Percentiles rank a stretch among this genome's conserved stretches.
Conservation (phyloP, 1,140 invertebrate species). For the Piezodorus guildinii region DNA sequence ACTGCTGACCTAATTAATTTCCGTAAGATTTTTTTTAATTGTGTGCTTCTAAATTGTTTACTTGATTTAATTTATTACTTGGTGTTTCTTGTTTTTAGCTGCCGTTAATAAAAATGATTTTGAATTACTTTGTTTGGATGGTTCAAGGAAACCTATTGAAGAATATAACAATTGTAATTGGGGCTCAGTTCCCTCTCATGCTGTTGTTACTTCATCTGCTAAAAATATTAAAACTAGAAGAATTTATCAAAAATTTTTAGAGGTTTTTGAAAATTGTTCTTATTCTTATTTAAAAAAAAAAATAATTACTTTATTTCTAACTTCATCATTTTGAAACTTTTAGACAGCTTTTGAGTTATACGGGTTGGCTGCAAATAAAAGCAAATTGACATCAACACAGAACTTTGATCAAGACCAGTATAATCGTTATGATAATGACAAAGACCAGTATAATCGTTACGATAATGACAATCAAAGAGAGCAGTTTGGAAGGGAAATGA, state of each 20-base stretch:
- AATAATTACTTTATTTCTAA: neutral
- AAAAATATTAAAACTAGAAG: constrained; percentile 45
- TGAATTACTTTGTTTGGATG: constrained; percentile 78
- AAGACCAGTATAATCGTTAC: neutral
- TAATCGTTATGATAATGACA: neutral
- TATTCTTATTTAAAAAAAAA: neutral
- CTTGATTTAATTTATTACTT: neutral
- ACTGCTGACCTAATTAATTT: constrained; percentile 43
- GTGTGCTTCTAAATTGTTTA: neutral
- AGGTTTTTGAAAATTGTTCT: constrained; percentile 19
- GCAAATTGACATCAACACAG: neutral
- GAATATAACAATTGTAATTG: constrained; percentile 75
- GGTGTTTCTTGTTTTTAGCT: constrained; percentile 30
- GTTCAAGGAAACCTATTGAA: constrained; percentile 51
- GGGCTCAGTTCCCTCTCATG: constrained; percentile 74
- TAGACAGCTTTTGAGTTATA: constrained; percentile 41
- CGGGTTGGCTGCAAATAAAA: constrained; percentile 11
- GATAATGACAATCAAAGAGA: constrained; percentile 10
- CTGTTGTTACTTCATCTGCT: constrained; percentile 75
- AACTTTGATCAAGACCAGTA: neutral
- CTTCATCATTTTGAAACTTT: constrained; percentile 4
- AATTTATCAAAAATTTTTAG: constrained; percentile 39
- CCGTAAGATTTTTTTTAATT: constrained; percentile 34
- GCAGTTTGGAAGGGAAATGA: constrained; percentile 10
- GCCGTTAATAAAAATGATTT: constrained; percentile 54